Evolutionary conservation across 1,140 invertebrate genomes (phyloP).

Genomic region (Pseudomyrmex dendroicus): DNA sequence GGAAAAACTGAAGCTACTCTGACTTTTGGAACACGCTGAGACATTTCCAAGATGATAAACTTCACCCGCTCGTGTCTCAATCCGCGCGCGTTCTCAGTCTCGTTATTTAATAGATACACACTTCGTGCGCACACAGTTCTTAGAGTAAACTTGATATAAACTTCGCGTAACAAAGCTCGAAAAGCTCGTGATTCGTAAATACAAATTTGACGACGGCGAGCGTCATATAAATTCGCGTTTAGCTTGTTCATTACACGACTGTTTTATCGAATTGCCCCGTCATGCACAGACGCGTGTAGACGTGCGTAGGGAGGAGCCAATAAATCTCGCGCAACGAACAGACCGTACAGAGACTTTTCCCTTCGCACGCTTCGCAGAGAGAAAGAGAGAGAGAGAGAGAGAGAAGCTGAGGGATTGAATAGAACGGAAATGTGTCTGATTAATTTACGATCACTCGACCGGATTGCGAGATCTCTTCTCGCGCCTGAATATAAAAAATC

Average conservation of each 20-base stretch:
- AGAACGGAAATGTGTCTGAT: constrained; percentile 55
- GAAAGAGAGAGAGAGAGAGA: too few relatives aligned
- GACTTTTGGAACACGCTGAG: too few relatives aligned
- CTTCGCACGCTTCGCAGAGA: too few relatives aligned
- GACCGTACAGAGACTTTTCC: constrained; percentile 66
- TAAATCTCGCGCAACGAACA: constrained; percentile 74
- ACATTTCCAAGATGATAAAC: too few relatives aligned
- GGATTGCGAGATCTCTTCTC: constrained; percentile 45
- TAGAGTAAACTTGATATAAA: too few relatives aligned
- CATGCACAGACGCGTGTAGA: constrained; percentile 72
- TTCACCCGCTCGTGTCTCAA: background rate
- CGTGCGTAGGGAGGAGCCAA: constrained; percentile 70
- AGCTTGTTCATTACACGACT: constrained; percentile 80
- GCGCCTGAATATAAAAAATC: constrained; percentile 21
- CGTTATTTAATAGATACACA: too few relatives aligned
- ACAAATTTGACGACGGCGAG: constrained; percentile 32
- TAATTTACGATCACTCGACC: constrained; percentile 51
- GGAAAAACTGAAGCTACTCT: too few relatives aligned
- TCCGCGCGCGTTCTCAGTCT: background rate
- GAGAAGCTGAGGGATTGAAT: constrained; percentile 35
- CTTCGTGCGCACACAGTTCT: too few relatives aligned
- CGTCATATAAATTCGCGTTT: constrained; percentile 80
- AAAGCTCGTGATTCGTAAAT: constrained; percentile 26
- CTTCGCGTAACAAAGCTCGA: background rate
- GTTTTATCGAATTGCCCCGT: constrained; percentile 81